Conservation (phyloP, 2,797 vertebrate genomes). For the Enteromius trimaculatus region DNA sequence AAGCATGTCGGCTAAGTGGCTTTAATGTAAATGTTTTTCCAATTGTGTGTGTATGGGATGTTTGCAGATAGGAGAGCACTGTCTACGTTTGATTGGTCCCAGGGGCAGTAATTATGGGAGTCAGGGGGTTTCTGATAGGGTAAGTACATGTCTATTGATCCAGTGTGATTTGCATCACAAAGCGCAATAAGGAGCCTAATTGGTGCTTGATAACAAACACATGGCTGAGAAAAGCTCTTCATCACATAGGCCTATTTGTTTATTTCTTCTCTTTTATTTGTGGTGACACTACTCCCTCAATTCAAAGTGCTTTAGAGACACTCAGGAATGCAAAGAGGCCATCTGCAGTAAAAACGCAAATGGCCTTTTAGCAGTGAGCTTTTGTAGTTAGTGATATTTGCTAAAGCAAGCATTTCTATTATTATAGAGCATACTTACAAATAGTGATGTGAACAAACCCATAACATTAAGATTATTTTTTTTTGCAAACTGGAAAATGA, state of each 20-base stretch:
- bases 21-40: constrained; percentile 31
- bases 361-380: constrained; percentile 9
- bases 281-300: constrained; percentile 6
- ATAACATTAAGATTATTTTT: not conserved
- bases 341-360: not conserved
- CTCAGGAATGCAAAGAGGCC: constrained; percentile 26
- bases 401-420: constrained; percentile 4
- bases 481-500: not conserved
- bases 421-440: not conserved
- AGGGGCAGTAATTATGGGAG: constrained; percentile 28
- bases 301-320: constrained; percentile 5
- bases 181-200: constrained; percentile 42
- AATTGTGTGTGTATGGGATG: constrained; percentile 29
- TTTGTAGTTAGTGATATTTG: constrained; percentile 20
- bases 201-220: constrained; percentile 39
- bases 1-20: constrained; percentile 21
- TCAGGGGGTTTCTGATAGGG: constrained; percentile 37
- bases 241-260: constrained; percentile 25
- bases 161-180: constrained; percentile 53
- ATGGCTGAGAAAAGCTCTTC: constrained; percentile 27
- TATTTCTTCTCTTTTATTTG: constrained; percentile 3
- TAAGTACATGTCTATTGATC: constrained; percentile 53
- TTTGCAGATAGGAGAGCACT: not conserved
- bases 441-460: not conserved
- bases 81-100: constrained; percentile 31